A percentile compares a stretch with the other conserved stretches of the same genome.
phyloP scores from a whole-genome alignment of 2,113 vertebrate species.

The Rhagologus leucostigma region DNA sequence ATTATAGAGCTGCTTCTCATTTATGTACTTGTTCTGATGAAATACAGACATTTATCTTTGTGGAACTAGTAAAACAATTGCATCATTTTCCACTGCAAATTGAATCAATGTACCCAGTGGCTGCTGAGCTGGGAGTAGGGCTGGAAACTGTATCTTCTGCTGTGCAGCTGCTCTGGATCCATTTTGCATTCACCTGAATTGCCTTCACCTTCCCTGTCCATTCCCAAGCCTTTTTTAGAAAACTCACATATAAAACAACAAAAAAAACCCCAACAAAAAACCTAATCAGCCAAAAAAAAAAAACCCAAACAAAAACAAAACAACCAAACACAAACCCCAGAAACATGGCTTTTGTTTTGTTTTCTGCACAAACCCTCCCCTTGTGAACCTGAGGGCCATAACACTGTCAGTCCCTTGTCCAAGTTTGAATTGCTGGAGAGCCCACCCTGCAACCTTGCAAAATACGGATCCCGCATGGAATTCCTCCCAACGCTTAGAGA shows the following conservation, averaged over 20 bases:
- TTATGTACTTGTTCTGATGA: conserved; percentile 55
- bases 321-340: background rate
- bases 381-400: background rate
- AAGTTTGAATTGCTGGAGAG: background rate
- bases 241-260: background rate
- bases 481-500: background rate
- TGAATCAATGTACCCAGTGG: conserved; percentile 23
- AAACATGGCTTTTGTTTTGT: background rate
- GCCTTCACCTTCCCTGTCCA: background rate
- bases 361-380: background rate
- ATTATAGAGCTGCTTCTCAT: conserved; percentile 42
- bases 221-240: background rate
- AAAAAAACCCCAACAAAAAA: background rate
- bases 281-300: background rate
- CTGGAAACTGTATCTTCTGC: background rate
- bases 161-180: background rate
- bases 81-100: conserved; percentile 54
- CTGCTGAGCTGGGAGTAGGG: background rate
- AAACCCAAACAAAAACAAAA: background rate
- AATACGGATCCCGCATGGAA: background rate
- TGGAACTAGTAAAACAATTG: conserved; percentile 49
- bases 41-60: conserved; percentile 51
- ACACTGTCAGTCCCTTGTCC: background rate
- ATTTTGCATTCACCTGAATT: background rate
- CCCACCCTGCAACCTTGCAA: background rate